Evolutionary conservation across 2,888 invertebrate species (phyloP).

Genomic region (Cylloceria caligata): DNA sequence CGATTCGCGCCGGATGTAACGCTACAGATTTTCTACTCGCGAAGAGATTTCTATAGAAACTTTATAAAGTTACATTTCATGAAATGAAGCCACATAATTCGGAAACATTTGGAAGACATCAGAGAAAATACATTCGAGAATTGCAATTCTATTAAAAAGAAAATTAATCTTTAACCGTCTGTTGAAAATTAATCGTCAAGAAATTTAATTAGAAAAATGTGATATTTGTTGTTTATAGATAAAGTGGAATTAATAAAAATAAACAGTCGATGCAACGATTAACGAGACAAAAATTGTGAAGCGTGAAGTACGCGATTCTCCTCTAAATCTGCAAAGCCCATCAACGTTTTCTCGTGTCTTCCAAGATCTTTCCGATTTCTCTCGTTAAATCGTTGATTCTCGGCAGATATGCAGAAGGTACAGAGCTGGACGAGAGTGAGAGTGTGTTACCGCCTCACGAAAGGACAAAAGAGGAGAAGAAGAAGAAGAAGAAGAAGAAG

Average conservation of each 20-base stretch:
- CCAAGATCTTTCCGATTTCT: neutral
- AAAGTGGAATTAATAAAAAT: neutral
- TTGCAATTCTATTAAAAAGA: too few species aligned
- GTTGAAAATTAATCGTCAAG: too few species aligned
- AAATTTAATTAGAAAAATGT: neutral
- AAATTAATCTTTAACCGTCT: too few species aligned
- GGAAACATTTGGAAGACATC: too few species aligned
- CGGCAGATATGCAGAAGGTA: slow-evolving; percentile 1
- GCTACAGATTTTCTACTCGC: too few species aligned
- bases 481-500: slow-evolving; percentile 34
- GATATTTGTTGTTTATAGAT: neutral
- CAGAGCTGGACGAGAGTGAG: slow-evolving; percentile 8
- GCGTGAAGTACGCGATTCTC: neutral
- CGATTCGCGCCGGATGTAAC: too few species aligned
- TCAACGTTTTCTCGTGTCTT: neutral
- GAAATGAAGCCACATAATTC: too few species aligned
- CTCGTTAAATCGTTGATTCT: slow-evolving; percentile 26
- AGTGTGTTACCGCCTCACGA: slow-evolving; percentile 14
- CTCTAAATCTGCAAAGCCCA: neutral
- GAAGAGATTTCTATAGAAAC: too few species aligned
- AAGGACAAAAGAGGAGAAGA: slow-evolving; percentile 4
- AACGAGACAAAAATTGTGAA: neutral
- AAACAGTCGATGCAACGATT: too few species aligned
- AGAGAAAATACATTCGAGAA: too few species aligned
- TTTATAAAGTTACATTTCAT: too few species aligned